These are phyloP conservation scores for Tauraco erythrolophus DNA, from an alignment of 2,113 vertebrate genomes.

Conservation along the genomic window DNA sequence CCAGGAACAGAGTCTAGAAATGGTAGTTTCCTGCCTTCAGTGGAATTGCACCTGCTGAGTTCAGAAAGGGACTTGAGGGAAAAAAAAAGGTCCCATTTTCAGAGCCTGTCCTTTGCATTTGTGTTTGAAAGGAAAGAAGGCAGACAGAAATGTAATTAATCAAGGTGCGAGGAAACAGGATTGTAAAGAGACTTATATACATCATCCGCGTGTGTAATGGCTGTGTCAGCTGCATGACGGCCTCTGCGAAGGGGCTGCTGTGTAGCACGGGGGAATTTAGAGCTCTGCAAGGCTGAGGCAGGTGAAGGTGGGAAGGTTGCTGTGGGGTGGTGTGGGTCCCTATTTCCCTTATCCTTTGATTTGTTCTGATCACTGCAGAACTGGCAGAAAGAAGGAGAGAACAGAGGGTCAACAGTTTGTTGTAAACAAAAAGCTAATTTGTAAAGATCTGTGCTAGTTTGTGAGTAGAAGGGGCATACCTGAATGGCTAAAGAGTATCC, in stretches of 20 bases:
- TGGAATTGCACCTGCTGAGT: slow-evolving; percentile 56
- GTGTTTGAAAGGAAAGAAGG: slow-evolving; percentile 20
- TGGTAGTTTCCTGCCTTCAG: slow-evolving; percentile 22
- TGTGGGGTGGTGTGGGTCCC: background rate
- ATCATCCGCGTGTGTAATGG: background rate
- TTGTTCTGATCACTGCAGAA: background rate
- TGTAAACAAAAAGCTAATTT: background rate
- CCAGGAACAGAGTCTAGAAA: slow-evolving; percentile 12
- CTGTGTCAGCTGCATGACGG: background rate
- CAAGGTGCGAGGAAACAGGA: background rate
- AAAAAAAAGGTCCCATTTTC: background rate
- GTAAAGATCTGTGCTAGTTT: background rate
- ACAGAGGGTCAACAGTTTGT: background rate
- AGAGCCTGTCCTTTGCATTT: background rate
- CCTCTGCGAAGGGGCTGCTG: background rate
- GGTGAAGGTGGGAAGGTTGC: background rate
- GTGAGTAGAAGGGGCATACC: background rate
- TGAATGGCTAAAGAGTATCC: background rate
- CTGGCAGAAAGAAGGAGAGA: background rate
- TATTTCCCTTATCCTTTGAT: background rate
- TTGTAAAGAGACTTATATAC: background rate
- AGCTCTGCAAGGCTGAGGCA: background rate
- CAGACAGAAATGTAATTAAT: slow-evolving; percentile 17
- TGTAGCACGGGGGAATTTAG: background rate
- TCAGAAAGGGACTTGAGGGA: background rate